Conservation (phyloP, 2,888 invertebrate species). For the Caenorhabditis macrosperma region DNA sequence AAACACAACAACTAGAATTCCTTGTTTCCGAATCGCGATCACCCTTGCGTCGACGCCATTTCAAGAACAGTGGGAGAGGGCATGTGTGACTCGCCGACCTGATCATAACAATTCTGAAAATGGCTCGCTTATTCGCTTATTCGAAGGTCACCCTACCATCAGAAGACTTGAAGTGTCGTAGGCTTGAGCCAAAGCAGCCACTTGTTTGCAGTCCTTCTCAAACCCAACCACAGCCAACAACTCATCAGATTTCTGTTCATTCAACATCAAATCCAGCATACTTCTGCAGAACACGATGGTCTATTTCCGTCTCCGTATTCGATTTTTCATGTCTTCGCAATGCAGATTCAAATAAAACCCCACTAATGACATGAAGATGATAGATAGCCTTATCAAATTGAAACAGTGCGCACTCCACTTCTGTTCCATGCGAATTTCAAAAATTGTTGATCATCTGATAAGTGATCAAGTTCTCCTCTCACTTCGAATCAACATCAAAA, state of each 20-base stretch:
- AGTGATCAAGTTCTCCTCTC: conserved; percentile 47
- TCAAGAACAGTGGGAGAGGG: conserved; percentile 41
- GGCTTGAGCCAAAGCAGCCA: conserved; percentile 55
- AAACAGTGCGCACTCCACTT: neutral
- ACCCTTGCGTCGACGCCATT: conserved; percentile 59
- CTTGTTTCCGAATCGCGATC: neutral
- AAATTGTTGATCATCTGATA: conserved; percentile 37
- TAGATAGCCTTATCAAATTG: neutral
- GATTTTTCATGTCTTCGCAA: neutral
- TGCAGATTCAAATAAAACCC: no score
- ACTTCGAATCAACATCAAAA: conserved; percentile 36
- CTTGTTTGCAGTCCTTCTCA: conserved; percentile 53
- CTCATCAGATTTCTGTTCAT: conserved; percentile 28
- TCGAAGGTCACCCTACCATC: conserved; percentile 17
- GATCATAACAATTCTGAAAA: conserved; percentile 54
- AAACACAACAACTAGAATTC: neutral
- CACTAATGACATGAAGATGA: no score
- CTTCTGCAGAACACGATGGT: conserved; percentile 54
- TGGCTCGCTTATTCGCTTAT: no score
- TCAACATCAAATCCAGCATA: conserved; percentile 39
- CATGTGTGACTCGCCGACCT: conserved; percentile 60
- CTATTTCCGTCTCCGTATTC: no score
- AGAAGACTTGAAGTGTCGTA: conserved; percentile 50
- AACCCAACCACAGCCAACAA: conserved; percentile 52
- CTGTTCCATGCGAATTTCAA: conserved; percentile 31